Percentiles rank a stretch among this genome's conserved stretches.
Evolutionary conservation across 35 echinoderm and acorn worm species (phyloP).

Genomic region (Acanthaster planci): DNA sequence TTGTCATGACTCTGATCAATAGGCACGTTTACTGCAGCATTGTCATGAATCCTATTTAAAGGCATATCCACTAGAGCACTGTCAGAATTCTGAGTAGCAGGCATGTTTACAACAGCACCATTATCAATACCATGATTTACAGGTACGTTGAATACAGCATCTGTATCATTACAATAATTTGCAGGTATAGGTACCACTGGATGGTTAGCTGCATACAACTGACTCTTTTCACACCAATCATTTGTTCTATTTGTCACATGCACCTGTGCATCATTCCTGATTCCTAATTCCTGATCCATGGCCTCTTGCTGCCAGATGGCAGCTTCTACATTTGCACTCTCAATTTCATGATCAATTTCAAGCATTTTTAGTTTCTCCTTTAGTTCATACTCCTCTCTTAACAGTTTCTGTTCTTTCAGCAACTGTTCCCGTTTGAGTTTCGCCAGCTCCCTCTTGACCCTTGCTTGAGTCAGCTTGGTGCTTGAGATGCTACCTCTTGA

Average conservation of each 20-base stretch:
- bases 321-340: slow-evolving; percentile 62
- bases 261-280: neutral
- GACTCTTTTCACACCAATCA: slow-evolving; percentile 40
- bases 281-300: neutral
- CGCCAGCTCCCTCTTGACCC: slow-evolving; percentile 40
- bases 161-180: no score
- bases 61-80: no score
- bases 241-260: neutral
- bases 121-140: no score
- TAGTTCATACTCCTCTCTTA: slow-evolving; percentile 46
- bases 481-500: slow-evolving; percentile 6
- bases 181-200: neutral
- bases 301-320: slow-evolving; percentile 66
- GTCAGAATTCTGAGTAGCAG: no score
- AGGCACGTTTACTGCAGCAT: no score
- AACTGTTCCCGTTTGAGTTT: slow-evolving; percentile 38
- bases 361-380: slow-evolving; percentile 45
- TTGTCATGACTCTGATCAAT: no score
- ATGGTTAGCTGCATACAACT: slow-evolving; percentile 19
- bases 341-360: slow-evolving; percentile 55
- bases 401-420: slow-evolving; percentile 43
- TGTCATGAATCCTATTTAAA: no score
- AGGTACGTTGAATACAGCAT: no score
- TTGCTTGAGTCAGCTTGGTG: slow-evolving; percentile 27
- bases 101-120: no score